Evolutionary conservation across 2,888 invertebrate species (phyloP).

Genomic region (Stramonita haemastoma): DNA sequence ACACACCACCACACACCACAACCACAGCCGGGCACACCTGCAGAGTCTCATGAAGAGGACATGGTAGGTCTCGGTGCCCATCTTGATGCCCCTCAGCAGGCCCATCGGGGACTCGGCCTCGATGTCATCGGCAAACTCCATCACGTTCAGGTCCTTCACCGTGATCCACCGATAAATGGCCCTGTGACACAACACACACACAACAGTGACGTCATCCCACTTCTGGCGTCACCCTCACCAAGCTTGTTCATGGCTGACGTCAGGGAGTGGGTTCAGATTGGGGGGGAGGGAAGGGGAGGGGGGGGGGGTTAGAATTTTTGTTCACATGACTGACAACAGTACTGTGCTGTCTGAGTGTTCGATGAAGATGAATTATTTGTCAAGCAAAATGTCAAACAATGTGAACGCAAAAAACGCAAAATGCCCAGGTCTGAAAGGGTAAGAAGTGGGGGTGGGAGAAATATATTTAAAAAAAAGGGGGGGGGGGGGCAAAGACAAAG

Average conservation of each 20-base stretch:
- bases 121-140: slow-evolving; percentile 82
- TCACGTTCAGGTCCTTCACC: slow-evolving; percentile 77
- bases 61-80: slow-evolving; percentile 78
- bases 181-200: slow-evolving; percentile 53
- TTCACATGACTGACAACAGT: too few species aligned
- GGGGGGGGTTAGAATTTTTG: too few species aligned
- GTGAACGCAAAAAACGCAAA: too few species aligned
- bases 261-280: background rate
- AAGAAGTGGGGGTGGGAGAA: too few species aligned
- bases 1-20: too few species aligned
- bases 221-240: background rate
- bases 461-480: too few species aligned
- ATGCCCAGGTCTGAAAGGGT: too few species aligned
- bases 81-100: slow-evolving; percentile 77
- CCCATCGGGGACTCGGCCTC: slow-evolving; percentile 76
- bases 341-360: too few species aligned
- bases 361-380: too few species aligned
- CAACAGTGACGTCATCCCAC: background rate
- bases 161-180: slow-evolving; percentile 78
- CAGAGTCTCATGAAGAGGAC: slow-evolving; percentile 78
- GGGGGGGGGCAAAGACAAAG: background rate
- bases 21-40: slow-evolving; percentile 64
- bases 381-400: too few species aligned
- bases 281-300: background rate
- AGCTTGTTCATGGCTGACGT: too few species aligned